Evolutionary conservation across 2,113 vertebrate species (phyloP), one percentile per base, ranked within the genome.

Genomic region (Cochlearius cochlearius): DNA sequence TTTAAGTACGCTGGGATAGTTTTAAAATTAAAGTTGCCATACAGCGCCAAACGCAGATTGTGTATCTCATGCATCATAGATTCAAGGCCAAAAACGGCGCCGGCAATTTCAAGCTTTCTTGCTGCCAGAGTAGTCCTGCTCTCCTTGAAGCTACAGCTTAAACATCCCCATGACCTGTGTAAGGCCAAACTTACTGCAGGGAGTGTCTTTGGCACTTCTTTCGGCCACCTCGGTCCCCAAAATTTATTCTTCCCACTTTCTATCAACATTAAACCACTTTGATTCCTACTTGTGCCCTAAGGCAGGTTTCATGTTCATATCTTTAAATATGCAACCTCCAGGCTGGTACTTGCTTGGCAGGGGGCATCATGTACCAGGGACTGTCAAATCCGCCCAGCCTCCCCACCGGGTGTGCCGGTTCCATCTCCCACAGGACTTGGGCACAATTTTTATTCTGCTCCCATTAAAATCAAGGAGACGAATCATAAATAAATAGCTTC

Each of bases 381-480:
- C 25, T 23, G 7, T 6, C 29, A 55, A 15, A 34, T 34, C 29
- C 47, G 23, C 5, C 38, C 34, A 34, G 29, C 4, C 43, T 50
- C n/a, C 56, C 56, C 59, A 43, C 15, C 43, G 14, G 43, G 4
- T 26, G n/a, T n/a, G n/a, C n/a, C n/a, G 34, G 7, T 29, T 43
- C 29, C 43, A 26, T 39, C 43, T 58, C 58, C 38, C 43, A 2
- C 2, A 10, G 39, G 53, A 62, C 30, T 7, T 18, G 22, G 34
- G 32, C 10, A 14, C 7, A 14, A 29, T 20, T 81, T 63, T 50
- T 20, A 21, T 41, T 49, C 47, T 17, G 12, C 34, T 34, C 21
- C 21, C 3, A 0, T 16, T n/a, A 45, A 66, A 83, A 59, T 30
- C 12, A 25, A 34, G n/a, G 18, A 7, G 30, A 29, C 0, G 1